Evolutionary conservation across 2,888 invertebrate genomes (phyloP).

Genomic region (Drosophila subsilvestris): DNA sequence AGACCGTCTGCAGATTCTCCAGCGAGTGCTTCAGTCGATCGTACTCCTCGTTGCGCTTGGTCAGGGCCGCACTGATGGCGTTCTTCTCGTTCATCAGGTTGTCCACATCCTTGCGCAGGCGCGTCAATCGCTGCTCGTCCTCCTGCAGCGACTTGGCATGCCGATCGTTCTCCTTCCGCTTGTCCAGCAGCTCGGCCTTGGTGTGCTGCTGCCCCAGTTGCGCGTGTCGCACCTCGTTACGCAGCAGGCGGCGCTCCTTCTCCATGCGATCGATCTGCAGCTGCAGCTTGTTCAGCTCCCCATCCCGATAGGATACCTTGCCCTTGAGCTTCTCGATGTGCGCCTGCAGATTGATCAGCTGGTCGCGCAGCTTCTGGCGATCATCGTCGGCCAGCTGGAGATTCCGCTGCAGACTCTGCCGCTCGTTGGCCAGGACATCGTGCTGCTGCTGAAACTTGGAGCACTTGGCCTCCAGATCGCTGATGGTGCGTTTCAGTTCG

Average conservation of each 20-base stretch:
- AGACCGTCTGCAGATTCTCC: conserved; percentile 90
- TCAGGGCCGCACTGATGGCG: conserved; percentile 92
- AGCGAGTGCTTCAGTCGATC: conserved; percentile 91
- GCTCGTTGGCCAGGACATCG: conserved; percentile 90
- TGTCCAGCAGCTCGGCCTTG: conserved; percentile 82
- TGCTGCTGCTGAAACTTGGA: conserved; percentile 87
- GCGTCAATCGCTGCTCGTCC: conserved; percentile 88
- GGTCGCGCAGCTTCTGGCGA: conserved; percentile 88
- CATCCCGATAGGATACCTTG: conserved; percentile 89
- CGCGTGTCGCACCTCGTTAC: conserved; percentile 84
- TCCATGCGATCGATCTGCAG: conserved; percentile 87
- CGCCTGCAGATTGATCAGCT: conserved; percentile 87
- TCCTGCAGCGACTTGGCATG: conserved; percentile 89
- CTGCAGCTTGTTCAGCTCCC: conserved; percentile 89
- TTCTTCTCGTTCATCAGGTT: conserved; percentile 91
- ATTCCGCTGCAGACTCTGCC: conserved; percentile 90
- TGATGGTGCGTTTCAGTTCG: conserved; percentile 82
- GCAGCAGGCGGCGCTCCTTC: conserved; percentile 89
- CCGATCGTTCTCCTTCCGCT: conserved; percentile 83
- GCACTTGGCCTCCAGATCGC: conserved; percentile 80
- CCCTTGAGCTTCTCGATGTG: conserved; percentile 84
- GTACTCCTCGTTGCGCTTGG: conserved; percentile 92
- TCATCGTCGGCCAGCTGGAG: conserved; percentile 89
- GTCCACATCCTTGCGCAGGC: conserved; percentile 90
- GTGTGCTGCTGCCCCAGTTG: conserved; percentile 82